Evolutionary conservation across 2,113 vertebrate species (phyloP).

Genomic region (Anhinga rufa): DNA sequence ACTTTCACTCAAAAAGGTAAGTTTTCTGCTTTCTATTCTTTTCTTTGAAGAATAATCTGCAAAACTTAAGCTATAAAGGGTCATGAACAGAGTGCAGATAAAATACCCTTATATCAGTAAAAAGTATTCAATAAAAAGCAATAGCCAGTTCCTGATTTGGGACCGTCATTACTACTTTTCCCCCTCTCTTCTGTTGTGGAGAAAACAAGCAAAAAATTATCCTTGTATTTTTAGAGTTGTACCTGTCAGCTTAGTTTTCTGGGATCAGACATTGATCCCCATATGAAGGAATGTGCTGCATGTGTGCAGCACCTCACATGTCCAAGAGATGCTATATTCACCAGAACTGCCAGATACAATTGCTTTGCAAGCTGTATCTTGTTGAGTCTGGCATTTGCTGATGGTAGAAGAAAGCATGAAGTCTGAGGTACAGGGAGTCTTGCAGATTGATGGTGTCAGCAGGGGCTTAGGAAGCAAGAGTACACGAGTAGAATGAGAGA

Average conservation of each 20-base stretch:
- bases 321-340: not conserved
- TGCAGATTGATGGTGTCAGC: not conserved
- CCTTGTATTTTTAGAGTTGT: not conserved
- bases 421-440: not conserved
- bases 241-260: not conserved
- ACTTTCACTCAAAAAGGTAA: not conserved
- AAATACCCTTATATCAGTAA: not conserved
- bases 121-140: not conserved
- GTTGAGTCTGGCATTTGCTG: not conserved
- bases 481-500: not conserved
- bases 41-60: not conserved
- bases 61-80: not conserved
- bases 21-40: not conserved
- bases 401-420: not conserved
- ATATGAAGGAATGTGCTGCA: not conserved
- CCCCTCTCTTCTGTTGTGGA: not conserved
- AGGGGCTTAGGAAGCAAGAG: not conserved
- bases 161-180: not conserved
- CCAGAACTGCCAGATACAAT: not conserved
- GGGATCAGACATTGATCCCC: accelerated
- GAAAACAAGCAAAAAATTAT: not conserved
- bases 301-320: not conserved
- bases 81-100: not conserved
- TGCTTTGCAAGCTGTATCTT: not conserved
- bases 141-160: not conserved